phyloP scores from a whole-genome alignment of 2,113 vertebrate species.

The Campylomormyrus numenius region DNA sequence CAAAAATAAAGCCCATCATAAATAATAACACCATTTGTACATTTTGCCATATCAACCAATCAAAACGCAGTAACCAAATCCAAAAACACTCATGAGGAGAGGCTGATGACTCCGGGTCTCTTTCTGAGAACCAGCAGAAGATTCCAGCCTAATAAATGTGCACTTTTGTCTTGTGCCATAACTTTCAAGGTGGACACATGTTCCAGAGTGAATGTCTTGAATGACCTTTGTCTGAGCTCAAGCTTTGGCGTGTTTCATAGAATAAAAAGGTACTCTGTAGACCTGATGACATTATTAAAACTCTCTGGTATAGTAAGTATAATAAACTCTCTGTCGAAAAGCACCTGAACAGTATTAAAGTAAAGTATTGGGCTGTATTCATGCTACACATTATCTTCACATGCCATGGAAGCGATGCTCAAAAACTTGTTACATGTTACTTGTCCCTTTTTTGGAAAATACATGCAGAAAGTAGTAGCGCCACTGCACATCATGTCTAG shows the following conservation, averaged over 20 bases:
- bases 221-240: neutral
- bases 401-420: neutral
- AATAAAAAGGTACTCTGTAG: neutral
- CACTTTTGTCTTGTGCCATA: neutral
- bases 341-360: neutral
- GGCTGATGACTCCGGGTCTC: neutral
- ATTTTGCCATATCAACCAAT: neutral
- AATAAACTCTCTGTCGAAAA: neutral
- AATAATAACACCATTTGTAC: neutral
- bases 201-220: neutral
- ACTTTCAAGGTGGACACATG: neutral
- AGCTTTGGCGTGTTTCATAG: neutral
- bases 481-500: neutral
- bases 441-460: neutral
- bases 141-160: neutral
- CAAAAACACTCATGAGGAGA: neutral
- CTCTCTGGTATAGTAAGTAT: no score
- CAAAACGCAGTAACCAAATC: neutral
- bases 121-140: neutral
- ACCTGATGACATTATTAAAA: neutral
- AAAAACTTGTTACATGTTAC: neutral
- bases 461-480: neutral
- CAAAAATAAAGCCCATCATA: neutral
- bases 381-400: neutral
- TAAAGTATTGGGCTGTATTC: neutral